phyloP scores from a whole-genome alignment of 2,888 invertebrate genomes.

The Drosophila suboccidentalis region DNA sequence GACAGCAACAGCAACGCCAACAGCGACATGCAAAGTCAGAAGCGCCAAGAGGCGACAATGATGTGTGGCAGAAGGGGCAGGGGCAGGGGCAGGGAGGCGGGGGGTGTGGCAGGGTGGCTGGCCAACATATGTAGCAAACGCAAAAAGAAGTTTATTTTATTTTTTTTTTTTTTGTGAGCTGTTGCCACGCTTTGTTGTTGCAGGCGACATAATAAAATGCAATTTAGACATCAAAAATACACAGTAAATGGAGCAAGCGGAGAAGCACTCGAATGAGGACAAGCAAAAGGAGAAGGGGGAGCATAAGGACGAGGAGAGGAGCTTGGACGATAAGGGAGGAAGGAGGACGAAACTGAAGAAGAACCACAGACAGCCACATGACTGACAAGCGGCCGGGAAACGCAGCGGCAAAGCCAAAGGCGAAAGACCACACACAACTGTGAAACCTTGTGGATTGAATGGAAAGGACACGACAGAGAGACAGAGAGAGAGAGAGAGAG shows the following conservation, averaged over 20 bases:
- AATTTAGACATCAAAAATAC: slow-evolving; percentile 82
- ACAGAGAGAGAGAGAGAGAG: too few relatives aligned
- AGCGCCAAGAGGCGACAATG: slow-evolving; percentile 51
- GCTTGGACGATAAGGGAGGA: neutral
- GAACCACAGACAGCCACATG: slow-evolving; percentile 65
- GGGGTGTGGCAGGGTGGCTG: slow-evolving; percentile 18
- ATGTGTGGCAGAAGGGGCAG: slow-evolving; percentile 15
- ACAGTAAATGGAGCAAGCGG: slow-evolving; percentile 74
- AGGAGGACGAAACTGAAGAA: slow-evolving; percentile 8
- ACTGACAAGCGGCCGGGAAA: slow-evolving; percentile 61
- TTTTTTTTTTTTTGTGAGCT: slow-evolving; percentile 4
- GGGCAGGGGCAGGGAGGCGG: neutral
- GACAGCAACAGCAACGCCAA: slow-evolving; percentile 45
- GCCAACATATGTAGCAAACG: slow-evolving; percentile 65
- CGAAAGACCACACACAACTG: slow-evolving; percentile 47
- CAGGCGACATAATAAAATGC: slow-evolving; percentile 81
- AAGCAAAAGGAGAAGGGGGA: neutral
- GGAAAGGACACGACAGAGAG: neutral
- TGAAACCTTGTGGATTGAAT: slow-evolving; percentile 20
- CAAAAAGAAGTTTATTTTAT: slow-evolving; percentile 22
- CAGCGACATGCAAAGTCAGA: slow-evolving; percentile 50
- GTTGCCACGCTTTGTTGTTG: slow-evolving; percentile 50
- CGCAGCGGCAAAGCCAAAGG: slow-evolving; percentile 31
- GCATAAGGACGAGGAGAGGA: neutral
- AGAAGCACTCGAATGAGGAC: slow-evolving; percentile 37